phyloP scores from a whole-genome alignment of 2,113 vertebrate genomes.

The Apodemus speciosus region DNA sequence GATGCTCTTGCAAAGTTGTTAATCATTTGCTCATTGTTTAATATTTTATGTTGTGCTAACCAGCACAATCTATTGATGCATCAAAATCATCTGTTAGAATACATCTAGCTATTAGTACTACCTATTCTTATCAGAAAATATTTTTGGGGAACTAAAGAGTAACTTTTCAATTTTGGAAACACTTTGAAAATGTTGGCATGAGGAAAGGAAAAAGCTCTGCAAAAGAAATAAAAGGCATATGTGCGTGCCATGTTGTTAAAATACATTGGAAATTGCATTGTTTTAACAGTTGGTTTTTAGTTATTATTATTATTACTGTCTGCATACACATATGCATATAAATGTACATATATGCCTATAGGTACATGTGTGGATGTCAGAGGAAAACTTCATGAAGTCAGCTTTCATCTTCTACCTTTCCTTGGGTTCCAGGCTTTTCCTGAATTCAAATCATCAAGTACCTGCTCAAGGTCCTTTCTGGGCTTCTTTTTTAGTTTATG shows the following conservation, averaged over 20 bases:
- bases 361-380: background rate
- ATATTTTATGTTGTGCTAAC: slow-evolving; percentile 23
- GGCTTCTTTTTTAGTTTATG: background rate
- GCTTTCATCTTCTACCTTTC: background rate
- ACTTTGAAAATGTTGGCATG: background rate
- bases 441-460: background rate
- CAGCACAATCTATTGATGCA: background rate
- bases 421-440: background rate
- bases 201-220: background rate
- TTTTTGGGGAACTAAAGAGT: background rate
- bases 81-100: background rate
- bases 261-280: background rate
- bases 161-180: background rate
- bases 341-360: background rate
- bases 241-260: background rate
- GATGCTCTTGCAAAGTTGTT: slow-evolving; percentile 36
- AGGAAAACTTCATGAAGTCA: background rate
- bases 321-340: background rate
- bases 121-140: background rate
- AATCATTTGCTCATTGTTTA: background rate
- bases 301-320: background rate
- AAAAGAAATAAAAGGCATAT: background rate
- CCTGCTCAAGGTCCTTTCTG: background rate
- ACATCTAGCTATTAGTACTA: background rate
- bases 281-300: background rate